Percentiles rank a stretch among this genome's conserved stretches.
These are phyloP conservation scores for Arenaria interpres DNA, from an alignment of 2,113 vertebrate genomes.

Conservation along the genomic window DNA sequence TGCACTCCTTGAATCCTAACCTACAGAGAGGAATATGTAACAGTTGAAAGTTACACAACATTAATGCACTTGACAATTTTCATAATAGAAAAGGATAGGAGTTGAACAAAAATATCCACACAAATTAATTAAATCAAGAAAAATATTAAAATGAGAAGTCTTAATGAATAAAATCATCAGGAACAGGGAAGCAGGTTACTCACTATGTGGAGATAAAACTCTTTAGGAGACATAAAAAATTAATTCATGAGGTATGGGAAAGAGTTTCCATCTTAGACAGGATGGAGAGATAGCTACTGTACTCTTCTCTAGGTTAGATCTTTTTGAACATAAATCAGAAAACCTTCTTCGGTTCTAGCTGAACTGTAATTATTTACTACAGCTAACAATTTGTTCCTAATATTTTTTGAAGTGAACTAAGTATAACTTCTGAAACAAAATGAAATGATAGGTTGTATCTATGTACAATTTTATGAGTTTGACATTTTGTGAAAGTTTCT, in stretches of 20 bases:
- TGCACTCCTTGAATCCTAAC: background rate
- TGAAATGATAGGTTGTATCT: background rate
- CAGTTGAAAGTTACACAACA: background rate
- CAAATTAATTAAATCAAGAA: constrained; percentile 4
- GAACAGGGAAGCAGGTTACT: background rate
- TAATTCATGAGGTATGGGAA: background rate
- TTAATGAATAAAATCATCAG: background rate
- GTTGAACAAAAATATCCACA: background rate
- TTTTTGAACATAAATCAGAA: background rate
- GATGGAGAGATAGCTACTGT: background rate
- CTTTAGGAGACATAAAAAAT: background rate
- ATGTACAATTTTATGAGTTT: background rate
- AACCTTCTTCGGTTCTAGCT: background rate
- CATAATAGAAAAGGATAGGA: background rate
- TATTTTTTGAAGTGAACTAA: background rate
- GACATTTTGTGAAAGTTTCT: background rate
- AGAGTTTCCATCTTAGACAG: background rate
- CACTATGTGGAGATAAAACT: background rate
- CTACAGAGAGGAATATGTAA: background rate
- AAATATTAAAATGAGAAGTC: background rate
- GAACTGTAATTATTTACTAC: constrained; percentile 5
- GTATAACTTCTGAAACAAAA: background rate
- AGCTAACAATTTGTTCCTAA: background rate
- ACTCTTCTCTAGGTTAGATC: background rate
- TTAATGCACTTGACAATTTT: background rate